Evolutionary conservation across 2,113 vertebrate genomes (phyloP).

Genomic region (Microtus ochrogaster): DNA sequence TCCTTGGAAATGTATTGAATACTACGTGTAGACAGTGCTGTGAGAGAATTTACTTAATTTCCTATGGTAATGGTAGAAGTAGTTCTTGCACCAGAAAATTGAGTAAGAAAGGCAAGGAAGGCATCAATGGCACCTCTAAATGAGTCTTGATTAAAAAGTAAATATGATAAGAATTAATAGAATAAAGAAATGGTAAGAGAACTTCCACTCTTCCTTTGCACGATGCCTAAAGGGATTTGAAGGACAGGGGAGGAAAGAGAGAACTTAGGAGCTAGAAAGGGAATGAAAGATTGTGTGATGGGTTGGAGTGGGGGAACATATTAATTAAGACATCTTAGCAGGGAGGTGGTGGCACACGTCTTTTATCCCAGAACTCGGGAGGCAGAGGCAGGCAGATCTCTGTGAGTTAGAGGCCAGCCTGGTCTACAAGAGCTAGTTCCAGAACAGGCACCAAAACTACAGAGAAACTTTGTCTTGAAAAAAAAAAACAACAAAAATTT

Average conservation of each 20-base stretch:
- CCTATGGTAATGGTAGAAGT: neutral
- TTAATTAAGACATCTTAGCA: neutral
- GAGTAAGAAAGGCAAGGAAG: neutral
- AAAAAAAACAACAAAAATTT: too few species aligned
- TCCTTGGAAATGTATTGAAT: neutral
- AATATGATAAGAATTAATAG: neutral
- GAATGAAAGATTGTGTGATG: neutral
- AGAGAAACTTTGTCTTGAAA: too few species aligned
- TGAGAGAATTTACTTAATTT: neutral
- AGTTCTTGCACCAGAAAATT: neutral
- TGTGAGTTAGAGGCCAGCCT: too few species aligned
- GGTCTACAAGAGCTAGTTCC: too few species aligned
- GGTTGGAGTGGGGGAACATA: neutral
- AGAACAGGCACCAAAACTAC: too few species aligned
- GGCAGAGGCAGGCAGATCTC: too few species aligned
- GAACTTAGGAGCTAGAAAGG: neutral
- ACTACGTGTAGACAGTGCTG: neutral
- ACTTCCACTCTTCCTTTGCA: fast-evolving
- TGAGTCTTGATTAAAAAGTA: neutral
- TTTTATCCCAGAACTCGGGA: too few species aligned
- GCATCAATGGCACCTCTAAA: neutral
- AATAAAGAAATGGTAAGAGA: neutral
- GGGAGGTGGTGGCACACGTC: too few species aligned
- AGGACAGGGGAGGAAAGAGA: neutral
- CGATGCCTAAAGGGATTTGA: neutral